Percentiles rank a stretch among this genome's conserved stretches.
Conservation (phyloP, 2,888 invertebrate species). For the Pasiphila rectangulata region DNA sequence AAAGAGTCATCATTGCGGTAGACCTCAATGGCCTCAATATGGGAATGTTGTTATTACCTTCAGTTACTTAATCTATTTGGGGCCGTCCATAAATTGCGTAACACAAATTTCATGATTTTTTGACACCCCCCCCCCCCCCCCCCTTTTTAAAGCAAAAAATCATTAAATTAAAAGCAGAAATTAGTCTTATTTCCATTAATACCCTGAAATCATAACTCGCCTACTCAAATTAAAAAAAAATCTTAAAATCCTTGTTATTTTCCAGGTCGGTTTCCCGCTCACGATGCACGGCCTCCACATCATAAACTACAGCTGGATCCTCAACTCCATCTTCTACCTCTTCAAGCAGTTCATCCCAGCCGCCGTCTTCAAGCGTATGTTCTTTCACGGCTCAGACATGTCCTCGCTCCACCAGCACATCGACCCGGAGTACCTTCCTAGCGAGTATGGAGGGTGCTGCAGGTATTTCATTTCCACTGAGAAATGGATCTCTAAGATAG, state of each 20-base stretch:
- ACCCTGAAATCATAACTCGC: too few species aligned
- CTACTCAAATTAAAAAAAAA: too few species aligned
- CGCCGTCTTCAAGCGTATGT: conserved; percentile 79
- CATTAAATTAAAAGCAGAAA: too few species aligned
- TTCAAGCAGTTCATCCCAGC: conserved; percentile 88
- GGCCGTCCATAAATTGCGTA: too few species aligned
- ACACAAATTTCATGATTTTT: too few species aligned
- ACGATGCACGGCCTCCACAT: conserved; percentile 87
- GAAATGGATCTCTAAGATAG: conserved; percentile 82
- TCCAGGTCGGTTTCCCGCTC: conserved; percentile 86
- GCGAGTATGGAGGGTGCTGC: conserved; percentile 72
- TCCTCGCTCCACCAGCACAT: conserved; percentile 62
- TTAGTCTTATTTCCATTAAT: too few species aligned
- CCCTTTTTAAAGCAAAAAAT: too few species aligned
- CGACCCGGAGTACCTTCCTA: conserved; percentile 59
- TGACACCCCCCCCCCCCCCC: too few species aligned
- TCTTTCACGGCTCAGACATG: conserved; percentile 67
- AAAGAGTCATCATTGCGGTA: too few species aligned
- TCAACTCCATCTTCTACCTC: conserved; percentile 86
- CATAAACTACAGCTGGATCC: conserved; percentile 88
- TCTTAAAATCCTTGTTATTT: not conserved
- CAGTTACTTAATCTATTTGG: too few species aligned
- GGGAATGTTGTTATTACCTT: too few species aligned
- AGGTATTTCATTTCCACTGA: conserved; percentile 78
- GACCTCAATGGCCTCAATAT: too few species aligned